Base-by-base conservation (phyloP, 2,113 vertebrate species). In the Zeus faber region DNA sequence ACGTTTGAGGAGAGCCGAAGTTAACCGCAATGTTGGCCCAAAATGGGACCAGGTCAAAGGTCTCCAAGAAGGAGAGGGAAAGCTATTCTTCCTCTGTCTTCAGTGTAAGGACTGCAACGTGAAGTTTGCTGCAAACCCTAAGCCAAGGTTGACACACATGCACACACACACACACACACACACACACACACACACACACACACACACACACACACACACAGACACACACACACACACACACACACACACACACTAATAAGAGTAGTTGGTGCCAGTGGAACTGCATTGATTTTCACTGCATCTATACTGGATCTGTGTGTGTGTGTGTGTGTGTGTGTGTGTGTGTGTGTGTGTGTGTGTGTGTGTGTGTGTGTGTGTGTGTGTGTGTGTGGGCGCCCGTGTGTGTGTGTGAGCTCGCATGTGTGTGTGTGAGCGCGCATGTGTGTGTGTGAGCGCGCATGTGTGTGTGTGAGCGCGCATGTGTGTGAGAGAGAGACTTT, bases 1-100 rank as follows among this genome's bases (percentile, higher is more conserved):
- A 54, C 29, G 49, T 65, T 27, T 11, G 41, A 57, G 40, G 37
- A 52, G 37, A 25, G 13, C n/a, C n/a, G 55, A 67, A 54, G 62
- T 45, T 65, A 49, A 66, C 31, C 31, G 3, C 58, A 18, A 51
- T 39, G 24, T 17, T 31, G 17, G 26, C 27, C 21, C 10, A 35
- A 1, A 29, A 4, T 21, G 0, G 10, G 16, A 1, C 22, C 46
- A 2, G 58, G 4, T 52, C 63, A 44, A 17, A 62, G 65, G 67
- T 77, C 55, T 33, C 0, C 27, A 25, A 40, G 20, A 6, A 25
- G 20, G 41, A 40, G 4, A 17, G 1, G 49, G 24, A 35, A 44
- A 41, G 37, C 26, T 21, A 20, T 37, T 11, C 5, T 25, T 6
- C 51, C 25, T 16, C 14, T n/a, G n/a, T n/a, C n/a, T n/a, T n/a